Base-by-base conservation (phyloP, 2,113 vertebrate genomes). In the Anarrhichthys ocellatus region DNA sequence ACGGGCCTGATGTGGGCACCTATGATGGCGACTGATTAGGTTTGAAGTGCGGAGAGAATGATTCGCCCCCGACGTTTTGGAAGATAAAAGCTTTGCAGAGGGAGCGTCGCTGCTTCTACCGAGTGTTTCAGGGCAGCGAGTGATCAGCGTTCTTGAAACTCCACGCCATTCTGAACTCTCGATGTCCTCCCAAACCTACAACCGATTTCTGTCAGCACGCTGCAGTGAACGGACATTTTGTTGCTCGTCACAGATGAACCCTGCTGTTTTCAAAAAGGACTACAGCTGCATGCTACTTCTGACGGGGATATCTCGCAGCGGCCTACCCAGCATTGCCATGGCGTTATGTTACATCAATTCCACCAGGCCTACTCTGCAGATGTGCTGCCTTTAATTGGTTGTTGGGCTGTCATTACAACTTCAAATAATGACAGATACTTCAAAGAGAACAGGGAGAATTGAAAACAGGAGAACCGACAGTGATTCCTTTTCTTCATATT, bases 321-420 rank as follows among this genome's bases (percentile, higher is more conserved):
- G 48, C 70, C 54, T 72, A 78, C 76, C 58, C 8, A 46, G 20
- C 10, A 40, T 32, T 73, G 73, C 72, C 52, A 27, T 10, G 11
- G 62, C 5, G 24, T 70, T 82, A 42, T 78, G 73, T 77, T 85
- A 75, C 73, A 88, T 80, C 89, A 76, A 64, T 87, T 84, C 84
- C 67, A 67, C 58, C 15, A 52, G 74, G 58, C 73, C 66, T 48
- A 36, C 73, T 86, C 42, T 80, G 67, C 79, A 78, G 56, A 40
- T 52, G 40, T 38, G 61, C 76, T 50, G 48, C 20, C 11, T 90
- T 90, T 91, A 94, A 94, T 94, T 92, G 90, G 88, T 87, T 92
- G 89, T 85, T 69, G 64, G 80, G 65, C 80, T 88, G 92, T 90
- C 90, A 67, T 85, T 90, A 78, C 82, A 76, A 65, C 83, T 89